Base-by-base conservation (phyloP, 2,888 invertebrate species). In the Aphodius granarius region DNA sequence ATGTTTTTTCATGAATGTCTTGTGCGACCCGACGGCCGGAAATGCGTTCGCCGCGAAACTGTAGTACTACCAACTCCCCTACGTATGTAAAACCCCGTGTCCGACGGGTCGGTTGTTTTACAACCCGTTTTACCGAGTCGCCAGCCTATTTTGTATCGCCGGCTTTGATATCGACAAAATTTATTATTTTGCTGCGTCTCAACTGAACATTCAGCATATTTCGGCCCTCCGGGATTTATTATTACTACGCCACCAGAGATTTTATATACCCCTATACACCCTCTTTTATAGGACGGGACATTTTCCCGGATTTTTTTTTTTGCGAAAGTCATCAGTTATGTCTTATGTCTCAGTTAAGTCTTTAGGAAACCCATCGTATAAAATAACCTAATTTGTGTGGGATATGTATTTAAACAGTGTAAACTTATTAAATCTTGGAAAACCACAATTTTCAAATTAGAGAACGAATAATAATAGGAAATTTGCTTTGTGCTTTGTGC, bases 91-190 rank as follows among this genome's bases (percentile, higher is more conserved):
- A 43, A 6, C 43, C 43, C 43, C 13, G 2, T 13, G 43, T 2
- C 43, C 43, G 43, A 9, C 43, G 43, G 43, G 43, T 43, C 43
- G 43, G 43, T 43, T 43, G 9, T 78, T 77, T 79, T 78, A 78
- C 76, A 78, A 78, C 75, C 75, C 77, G 78, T 79, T 80, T 79
- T 79, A 80, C 79, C 76, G 80, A 77, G 78, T 13, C 75, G 78
- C 78, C n/a, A n/a, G 76, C 78, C 77, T 76, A 76, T 77, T 79
- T 80, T 80, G 80, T 80, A 79, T 80, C 79, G 78, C 43, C 43
- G 9, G 43, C 75, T 78, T 77, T 80, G 79, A 78, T 80, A 80
- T 79, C 78, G 75, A 72, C 75, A 75, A 75, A 76, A 78, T 78
- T 78, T 78, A 78, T 78, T 78, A 78, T 75, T 74, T 78, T 13